Conservation (phyloP, 1,140 invertebrate species). For the Ganaspis sp. region DNA sequence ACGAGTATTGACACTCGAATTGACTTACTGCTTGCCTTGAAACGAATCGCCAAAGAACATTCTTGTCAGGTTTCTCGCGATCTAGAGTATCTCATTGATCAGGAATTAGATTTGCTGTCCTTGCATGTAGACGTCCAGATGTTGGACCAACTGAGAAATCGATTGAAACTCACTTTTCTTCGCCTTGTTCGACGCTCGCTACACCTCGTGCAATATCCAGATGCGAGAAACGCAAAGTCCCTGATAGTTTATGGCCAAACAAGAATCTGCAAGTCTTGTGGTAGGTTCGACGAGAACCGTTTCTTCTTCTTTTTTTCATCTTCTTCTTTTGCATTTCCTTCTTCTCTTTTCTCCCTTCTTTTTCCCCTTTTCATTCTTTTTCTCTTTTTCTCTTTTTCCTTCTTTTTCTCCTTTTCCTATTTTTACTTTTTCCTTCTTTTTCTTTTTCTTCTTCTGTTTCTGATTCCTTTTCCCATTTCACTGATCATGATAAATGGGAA, state of each 20-base stretch:
- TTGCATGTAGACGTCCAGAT: slow-evolving; percentile 74
- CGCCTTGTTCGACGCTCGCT: slow-evolving; percentile 49
- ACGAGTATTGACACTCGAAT: slow-evolving; percentile 72
- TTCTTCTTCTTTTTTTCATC: neutral
- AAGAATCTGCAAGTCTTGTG: slow-evolving; percentile 52
- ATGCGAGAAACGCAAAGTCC: neutral
- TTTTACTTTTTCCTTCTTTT: no score
- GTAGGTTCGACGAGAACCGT: slow-evolving; percentile 38
- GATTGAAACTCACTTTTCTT: slow-evolving; percentile 66
- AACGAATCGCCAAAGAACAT: slow-evolving; percentile 73
- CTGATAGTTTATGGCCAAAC: neutral
- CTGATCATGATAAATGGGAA: no score
- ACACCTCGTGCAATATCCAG: slow-evolving; percentile 16
- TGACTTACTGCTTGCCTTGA: slow-evolving; percentile 76
- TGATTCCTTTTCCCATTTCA: no score
- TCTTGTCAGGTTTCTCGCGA: slow-evolving; percentile 77
- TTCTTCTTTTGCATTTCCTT: no score
- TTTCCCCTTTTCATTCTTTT: no score
- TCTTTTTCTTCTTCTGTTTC: no score
- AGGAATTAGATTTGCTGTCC: slow-evolving; percentile 79
- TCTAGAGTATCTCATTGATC: slow-evolving; percentile 79
- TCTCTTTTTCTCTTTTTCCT: no score
- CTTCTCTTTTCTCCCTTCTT: no score
- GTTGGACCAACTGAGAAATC: slow-evolving; percentile 78
- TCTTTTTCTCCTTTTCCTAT: no score